These are phyloP conservation scores for Dicentrarchus labrax DNA, from an alignment of 2,113 vertebrate species.

Conservation along the genomic window DNA sequence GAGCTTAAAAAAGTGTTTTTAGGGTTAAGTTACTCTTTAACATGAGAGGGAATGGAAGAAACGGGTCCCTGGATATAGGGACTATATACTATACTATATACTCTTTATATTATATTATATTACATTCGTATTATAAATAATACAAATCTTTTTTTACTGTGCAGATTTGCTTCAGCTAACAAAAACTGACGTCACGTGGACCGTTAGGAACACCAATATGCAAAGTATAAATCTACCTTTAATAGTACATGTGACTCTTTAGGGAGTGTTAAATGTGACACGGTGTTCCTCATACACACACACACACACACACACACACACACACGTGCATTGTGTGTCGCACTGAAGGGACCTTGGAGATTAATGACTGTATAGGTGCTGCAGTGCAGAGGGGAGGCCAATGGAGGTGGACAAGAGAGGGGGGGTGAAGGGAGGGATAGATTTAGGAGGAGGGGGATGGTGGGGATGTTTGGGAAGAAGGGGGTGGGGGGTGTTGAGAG, in stretches of 20 bases:
- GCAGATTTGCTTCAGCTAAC: background rate
- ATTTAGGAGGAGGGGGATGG: slow-evolving; percentile 48
- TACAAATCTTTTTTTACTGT: background rate
- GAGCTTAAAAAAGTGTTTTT: too few relatives aligned
- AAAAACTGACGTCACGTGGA: background rate
- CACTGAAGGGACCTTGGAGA: slow-evolving; percentile 44
- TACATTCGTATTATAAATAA: too few relatives aligned
- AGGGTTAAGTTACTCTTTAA: too few relatives aligned
- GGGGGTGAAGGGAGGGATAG: slow-evolving; percentile 14
- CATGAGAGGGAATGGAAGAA: too few relatives aligned
- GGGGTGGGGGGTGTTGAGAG: background rate
- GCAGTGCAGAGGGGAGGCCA: slow-evolving; percentile 53
- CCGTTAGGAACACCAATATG: background rate
- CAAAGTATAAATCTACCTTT: slow-evolving; percentile 11
- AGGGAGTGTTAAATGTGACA: background rate
- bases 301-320: slow-evolving; percentile 6
- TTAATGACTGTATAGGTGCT: slow-evolving; percentile 60
- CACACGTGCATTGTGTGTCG: slow-evolving; percentile 18
- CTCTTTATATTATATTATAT: too few relatives aligned
- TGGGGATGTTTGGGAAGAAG: background rate
- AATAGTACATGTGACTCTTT: background rate
- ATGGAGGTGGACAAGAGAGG: slow-evolving; percentile 19
- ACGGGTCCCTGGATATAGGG: too few relatives aligned
- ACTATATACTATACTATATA: too few relatives aligned
- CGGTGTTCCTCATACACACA: background rate